These are phyloP conservation scores for Tiliacea citrago DNA, from an alignment of 2,888 invertebrate genomes.

Conservation along the genomic window DNA sequence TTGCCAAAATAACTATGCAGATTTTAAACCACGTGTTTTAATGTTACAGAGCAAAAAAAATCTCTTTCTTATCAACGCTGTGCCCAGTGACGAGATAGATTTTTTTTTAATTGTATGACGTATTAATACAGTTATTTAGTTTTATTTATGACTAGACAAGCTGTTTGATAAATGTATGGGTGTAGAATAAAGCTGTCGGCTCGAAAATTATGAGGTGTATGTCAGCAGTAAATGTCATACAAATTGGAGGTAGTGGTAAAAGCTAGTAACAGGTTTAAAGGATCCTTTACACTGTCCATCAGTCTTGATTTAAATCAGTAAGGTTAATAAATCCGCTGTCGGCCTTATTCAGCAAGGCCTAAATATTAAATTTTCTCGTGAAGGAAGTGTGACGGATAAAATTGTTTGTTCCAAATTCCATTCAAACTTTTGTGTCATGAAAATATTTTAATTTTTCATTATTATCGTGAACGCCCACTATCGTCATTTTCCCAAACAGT, in stretches of 20 bases:
- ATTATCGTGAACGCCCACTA: not conserved
- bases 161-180: too few relatives aligned
- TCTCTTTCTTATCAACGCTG: conserved; percentile 54
- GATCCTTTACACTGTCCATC: conserved; percentile 35
- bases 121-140: not conserved
- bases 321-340: conserved; percentile 56
- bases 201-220: conserved; percentile 11
- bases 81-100: conserved; percentile 38
- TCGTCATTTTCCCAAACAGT: not conserved
- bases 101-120: conserved; percentile 10
- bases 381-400: conserved; percentile 19
- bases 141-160: too few relatives aligned
- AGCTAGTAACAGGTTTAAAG: conserved; percentile 40
- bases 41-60: conserved; percentile 43
- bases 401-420: conserved; percentile 19
- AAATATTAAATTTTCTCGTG: conserved; percentile 46
- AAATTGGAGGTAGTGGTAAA: conserved; percentile 35
- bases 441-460: conserved; percentile 21
- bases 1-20: conserved; percentile 62
- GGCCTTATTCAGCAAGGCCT: conserved; percentile 35
- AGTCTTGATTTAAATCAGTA: conserved; percentile 47
- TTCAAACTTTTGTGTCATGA: conserved; percentile 7
- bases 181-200: conserved; percentile 5
- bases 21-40: conserved; percentile 63
- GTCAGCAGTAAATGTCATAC: conserved; percentile 55